Evolutionary conservation across 2,797 vertebrate genomes (phyloP).

Genomic region (Scyliorhinus canicula): DNA sequence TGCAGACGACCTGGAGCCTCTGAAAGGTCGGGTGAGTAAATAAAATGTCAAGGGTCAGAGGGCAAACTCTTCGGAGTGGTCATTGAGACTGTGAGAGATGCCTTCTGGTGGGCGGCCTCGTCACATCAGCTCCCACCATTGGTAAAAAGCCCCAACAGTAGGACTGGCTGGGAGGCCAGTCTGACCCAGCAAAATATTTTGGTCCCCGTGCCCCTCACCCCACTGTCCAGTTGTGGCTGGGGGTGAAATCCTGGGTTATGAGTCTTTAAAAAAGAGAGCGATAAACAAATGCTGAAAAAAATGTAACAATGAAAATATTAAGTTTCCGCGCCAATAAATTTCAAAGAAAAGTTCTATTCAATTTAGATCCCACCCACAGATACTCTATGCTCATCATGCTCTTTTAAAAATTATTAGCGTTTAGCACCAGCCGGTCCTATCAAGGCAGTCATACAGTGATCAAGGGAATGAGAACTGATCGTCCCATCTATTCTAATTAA

Average conservation of each 20-base stretch:
- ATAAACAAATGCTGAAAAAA: neutral
- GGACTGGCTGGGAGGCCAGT: neutral
- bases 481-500: neutral
- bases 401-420: neutral
- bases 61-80: neutral
- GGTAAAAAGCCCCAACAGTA: neutral
- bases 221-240: too few species aligned
- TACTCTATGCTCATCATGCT: neutral
- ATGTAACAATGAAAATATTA: neutral
- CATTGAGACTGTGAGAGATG: neutral
- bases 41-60: neutral
- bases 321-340: neutral
- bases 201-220: neutral
- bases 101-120: neutral
- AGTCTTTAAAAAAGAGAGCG: neutral
- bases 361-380: neutral
- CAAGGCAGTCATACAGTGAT: neutral
- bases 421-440: neutral
- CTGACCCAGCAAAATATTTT: neutral
- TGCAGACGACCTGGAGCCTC: too few species aligned
- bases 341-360: neutral
- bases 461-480: neutral
- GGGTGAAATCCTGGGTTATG: neutral
- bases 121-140: too few species aligned
- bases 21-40: neutral